phyloP scores from a whole-genome alignment of 2,797 vertebrate species.

The Thunnus albacares region DNA sequence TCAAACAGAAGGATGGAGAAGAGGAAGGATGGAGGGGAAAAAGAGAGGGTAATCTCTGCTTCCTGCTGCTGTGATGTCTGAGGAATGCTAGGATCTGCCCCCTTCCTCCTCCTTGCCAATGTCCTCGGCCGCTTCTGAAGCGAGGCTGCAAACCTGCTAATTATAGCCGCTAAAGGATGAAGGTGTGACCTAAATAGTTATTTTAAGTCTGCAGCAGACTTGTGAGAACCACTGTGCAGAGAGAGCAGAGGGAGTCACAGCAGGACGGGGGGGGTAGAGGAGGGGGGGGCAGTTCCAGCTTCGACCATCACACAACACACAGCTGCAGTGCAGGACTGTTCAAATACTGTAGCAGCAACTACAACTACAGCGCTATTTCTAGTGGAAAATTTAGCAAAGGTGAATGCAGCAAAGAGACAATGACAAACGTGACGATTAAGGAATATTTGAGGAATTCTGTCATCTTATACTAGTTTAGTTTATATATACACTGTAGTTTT shows the following conservation, averaged over 20 bases:
- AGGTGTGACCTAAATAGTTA: conserved; percentile 77
- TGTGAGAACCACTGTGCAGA: conserved; percentile 43
- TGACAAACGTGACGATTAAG: neutral
- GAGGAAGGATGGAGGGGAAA: conserved; percentile 51
- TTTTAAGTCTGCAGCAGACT: conserved; percentile 61
- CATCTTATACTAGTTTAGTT: neutral
- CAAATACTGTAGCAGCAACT: neutral
- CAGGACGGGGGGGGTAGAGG: conserved; percentile 15
- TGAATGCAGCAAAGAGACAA: neutral
- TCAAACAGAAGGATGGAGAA: conserved; percentile 47
- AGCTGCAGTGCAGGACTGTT: neutral
- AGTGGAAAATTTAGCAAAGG: neutral
- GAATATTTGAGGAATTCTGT: neutral
- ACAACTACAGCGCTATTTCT: neutral
- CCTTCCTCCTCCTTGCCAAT: neutral
- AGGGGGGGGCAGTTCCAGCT: conserved; percentile 18
- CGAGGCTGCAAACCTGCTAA: conserved; percentile 70
- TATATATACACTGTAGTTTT: too few species aligned
- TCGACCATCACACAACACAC: conserved; percentile 1
- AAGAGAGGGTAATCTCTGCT: conserved; percentile 45
- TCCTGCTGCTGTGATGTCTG: conserved; percentile 67
- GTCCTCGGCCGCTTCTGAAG: conserved; percentile 53
- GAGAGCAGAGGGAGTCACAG: conserved; percentile 44
- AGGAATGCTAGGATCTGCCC: conserved; percentile 48
- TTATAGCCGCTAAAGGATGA: conserved; percentile 76